Percentiles rank a stretch among this genome's conserved stretches.
These are phyloP conservation scores for Propithecus coquereli DNA, from an alignment of 2,113 vertebrate genomes.

Conservation along the genomic window DNA sequence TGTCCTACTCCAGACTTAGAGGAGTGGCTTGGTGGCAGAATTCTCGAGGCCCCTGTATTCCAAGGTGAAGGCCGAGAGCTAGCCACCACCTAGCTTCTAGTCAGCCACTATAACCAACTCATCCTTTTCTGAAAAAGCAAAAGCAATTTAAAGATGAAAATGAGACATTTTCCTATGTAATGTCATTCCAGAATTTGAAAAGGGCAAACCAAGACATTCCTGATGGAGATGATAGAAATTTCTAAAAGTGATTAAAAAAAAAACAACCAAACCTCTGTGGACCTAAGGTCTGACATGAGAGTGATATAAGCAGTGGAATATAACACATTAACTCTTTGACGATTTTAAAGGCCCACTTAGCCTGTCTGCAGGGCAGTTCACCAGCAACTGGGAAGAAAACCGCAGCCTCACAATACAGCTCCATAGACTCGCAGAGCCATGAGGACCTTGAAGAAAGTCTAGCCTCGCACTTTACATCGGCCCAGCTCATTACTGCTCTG, in stretches of 20 bases:
- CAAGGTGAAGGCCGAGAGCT: not conserved
- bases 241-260: not conserved
- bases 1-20: not conserved
- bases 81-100: not conserved
- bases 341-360: not conserved
- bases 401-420: not conserved
- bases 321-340: not conserved
- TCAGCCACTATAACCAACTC: not conserved
- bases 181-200: constrained; percentile 10
- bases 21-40: not conserved
- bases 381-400: not conserved
- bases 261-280: not conserved
- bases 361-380: not conserved
- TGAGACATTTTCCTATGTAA: not conserved
- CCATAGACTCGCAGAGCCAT: not conserved
- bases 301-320: not conserved
- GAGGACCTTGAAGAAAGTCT: not conserved
- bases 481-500: not conserved
- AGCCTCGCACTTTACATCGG: not conserved
- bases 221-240: not conserved
- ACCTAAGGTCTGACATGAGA: not conserved
- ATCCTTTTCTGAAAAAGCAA: not conserved
- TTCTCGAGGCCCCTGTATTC: not conserved
- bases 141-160: constrained; percentile 31
- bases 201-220: constrained; percentile 6